Evolutionary conservation across 2,888 invertebrate species (phyloP), one percentile per base, ranked within the genome.

Genomic region (Deilephila porcellus): DNA sequence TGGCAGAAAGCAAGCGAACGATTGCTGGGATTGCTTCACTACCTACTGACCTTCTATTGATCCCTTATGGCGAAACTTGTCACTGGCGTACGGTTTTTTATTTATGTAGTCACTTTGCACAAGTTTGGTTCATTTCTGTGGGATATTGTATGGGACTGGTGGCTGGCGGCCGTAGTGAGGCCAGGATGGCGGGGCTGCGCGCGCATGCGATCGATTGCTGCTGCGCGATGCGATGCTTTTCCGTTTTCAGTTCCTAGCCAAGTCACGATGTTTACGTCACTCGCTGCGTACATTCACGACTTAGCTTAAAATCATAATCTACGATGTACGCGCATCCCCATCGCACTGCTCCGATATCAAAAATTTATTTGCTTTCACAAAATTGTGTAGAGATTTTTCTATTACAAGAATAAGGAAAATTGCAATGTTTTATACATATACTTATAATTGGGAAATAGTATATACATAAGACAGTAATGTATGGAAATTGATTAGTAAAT

Each of bases 121-220:
- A 87, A 84, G 88, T 89, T 91, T 88, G 87, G 90, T 88, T 89
- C 94, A 94, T 94, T 91, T 93, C 94, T 92, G 88, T 88, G 85
- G 88, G 88, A 90, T 90, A 90, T 88, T 85, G 86, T 90, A 87
- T 90, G 86, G 86, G 87, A 90, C 87, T 90, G 90, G 88, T 89
- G 87, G 81, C 85, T 87, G 84, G 78, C 85, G 81, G 87, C 87
- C 79, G 85, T 82, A 86, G 86, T 88, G 86, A 86, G 88, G 91
- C 86, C 85, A 87, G 91, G 87, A 91, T 89, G 91, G 89, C 85
- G 85, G 82, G 85, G 88, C 14, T 93, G 94, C 94, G 94, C 94
- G 94, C 94, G 94, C 93, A 92, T 14, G 60, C 91, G 91, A 94
- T 94, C 94, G 94, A 94, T 94, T 84, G 86, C 80, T 87, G 91